These are phyloP conservation scores for Buphagus erythrorhynchus DNA, from an alignment of 2,797 vertebrate species.

Conservation along the genomic window DNA sequence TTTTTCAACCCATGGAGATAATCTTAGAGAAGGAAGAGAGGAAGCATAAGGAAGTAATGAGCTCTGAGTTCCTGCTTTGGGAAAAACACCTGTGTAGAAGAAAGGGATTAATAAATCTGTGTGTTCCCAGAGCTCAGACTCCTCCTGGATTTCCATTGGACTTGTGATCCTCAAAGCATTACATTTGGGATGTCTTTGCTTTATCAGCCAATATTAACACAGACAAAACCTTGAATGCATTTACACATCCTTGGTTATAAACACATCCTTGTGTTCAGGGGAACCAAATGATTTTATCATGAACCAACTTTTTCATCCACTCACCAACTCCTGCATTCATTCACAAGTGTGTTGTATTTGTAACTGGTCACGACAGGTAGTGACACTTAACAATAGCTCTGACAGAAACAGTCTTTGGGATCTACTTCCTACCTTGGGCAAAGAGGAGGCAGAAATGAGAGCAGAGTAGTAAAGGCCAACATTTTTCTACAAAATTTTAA, in stretches of 20 bases:
- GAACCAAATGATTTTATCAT: background rate
- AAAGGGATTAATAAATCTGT: background rate
- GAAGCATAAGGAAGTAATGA: background rate
- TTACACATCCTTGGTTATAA: background rate
- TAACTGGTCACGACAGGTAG: background rate
- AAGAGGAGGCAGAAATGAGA: background rate
- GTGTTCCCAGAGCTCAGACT: background rate
- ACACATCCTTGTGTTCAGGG: background rate
- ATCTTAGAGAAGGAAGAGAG: background rate
- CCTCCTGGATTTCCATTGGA: background rate
- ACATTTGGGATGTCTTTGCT: background rate
- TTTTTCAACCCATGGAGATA: background rate
- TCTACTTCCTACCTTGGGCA: background rate
- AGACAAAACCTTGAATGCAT: background rate
- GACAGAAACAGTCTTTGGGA: background rate
- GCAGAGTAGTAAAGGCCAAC: background rate
- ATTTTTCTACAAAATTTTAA: background rate
- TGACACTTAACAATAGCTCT: background rate
- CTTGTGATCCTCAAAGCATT: background rate
- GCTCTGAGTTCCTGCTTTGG: background rate
- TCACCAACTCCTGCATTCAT: background rate
- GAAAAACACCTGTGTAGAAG: background rate
- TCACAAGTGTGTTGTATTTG: background rate
- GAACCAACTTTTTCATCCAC: background rate
- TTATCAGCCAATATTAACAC: background rate